Conservation (phyloP, 2,797 vertebrate species). For the Cetoscarus ocellatus region DNA sequence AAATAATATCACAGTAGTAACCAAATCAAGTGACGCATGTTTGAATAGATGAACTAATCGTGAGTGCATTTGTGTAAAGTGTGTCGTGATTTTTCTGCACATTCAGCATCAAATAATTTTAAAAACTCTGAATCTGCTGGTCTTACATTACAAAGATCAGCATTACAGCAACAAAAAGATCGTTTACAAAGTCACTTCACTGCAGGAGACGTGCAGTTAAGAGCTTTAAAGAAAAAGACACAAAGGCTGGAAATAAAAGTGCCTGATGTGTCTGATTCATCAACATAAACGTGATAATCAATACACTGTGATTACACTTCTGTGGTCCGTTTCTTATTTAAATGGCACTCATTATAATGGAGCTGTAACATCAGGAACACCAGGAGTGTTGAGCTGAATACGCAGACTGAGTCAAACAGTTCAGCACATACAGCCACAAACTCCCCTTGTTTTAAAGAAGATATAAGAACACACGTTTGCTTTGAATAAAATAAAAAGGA, state of each 20-base stretch:
- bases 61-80: neutral
- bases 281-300: neutral
- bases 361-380: conserved; percentile 8
- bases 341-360: neutral
- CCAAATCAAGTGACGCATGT: neutral
- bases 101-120: neutral
- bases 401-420: conserved; percentile 1
- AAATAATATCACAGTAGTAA: neutral
- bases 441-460: conserved; percentile 8
- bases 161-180: neutral
- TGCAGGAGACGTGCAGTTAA: conserved; percentile 6
- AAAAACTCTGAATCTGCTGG: neutral
- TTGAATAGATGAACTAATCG: neutral
- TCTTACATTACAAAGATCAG: neutral
- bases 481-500: neutral
- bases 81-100: neutral
- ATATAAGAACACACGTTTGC: neutral
- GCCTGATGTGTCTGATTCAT: neutral
- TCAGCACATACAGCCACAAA: neutral
- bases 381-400: conserved; percentile 26
- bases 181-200: neutral
- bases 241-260: neutral
- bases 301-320: neutral
- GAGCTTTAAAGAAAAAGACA: neutral
- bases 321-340: neutral